Conservation (phyloP, 2,113 vertebrate species). For the Atractosteus spatula region DNA sequence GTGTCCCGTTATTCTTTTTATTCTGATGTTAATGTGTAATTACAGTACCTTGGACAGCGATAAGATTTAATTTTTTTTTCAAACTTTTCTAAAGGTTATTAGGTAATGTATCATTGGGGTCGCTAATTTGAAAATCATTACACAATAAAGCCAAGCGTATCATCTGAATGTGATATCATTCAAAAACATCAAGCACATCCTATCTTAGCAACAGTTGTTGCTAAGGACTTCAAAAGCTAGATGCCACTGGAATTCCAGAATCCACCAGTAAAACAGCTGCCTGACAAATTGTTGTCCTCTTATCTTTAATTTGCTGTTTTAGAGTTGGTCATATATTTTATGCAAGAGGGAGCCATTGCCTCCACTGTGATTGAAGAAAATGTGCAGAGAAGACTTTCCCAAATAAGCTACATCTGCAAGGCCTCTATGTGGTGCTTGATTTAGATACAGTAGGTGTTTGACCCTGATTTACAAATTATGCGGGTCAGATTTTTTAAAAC, state of each 20-base stretch:
- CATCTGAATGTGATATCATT: slow-evolving; percentile 1
- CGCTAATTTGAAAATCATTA: too few species aligned
- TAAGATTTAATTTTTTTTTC: too few species aligned
- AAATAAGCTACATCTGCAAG: not conserved
- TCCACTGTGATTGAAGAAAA: not conserved
- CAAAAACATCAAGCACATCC: not conserved
- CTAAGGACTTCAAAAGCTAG: slow-evolving; percentile 2
- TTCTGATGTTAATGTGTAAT: too few species aligned
- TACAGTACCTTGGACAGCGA: too few species aligned
- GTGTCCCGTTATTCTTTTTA: too few species aligned
- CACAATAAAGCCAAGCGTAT: not conserved
- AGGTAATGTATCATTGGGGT: too few species aligned
- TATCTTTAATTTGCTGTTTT: slow-evolving; percentile 12
- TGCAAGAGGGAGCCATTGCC: not conserved
- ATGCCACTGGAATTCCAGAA: not conserved
- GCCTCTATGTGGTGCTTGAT: not conserved
- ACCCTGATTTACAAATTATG: not conserved
- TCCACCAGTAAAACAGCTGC: not conserved
- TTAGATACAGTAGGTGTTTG: not conserved
- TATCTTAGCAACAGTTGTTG: slow-evolving; percentile 9
- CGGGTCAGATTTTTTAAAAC: not conserved
- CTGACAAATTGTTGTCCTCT: slow-evolving; percentile 2
- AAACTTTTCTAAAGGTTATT: too few species aligned
- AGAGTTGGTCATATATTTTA: not conserved
- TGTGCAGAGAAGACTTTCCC: not conserved